Base-by-base conservation (phyloP, 2,888 invertebrate species). In the Agrilus biguttatus region DNA sequence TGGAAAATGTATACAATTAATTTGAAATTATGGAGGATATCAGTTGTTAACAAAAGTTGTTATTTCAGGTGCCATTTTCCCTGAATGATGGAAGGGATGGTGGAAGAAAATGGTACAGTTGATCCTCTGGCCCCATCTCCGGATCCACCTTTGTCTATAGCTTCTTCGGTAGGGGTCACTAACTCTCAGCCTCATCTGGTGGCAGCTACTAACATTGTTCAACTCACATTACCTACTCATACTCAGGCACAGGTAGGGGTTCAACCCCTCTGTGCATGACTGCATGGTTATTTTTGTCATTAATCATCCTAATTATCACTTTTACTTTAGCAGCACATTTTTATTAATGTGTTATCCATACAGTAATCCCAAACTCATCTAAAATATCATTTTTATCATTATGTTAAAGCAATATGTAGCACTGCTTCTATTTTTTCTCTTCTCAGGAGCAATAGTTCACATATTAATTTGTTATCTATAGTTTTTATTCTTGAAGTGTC, bases 61-160 rank as follows among this genome's bases (percentile, higher is more conserved):
- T 37, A 46, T 55, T 57, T 37, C 53, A 63, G 63, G 62, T 59
- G 54, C 51, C 55, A 48, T 51, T 51, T 63, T 65, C 61, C 65
- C 63, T 67, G 65, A 70, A 71, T 68, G 76, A 89, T 88, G 88
- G 88, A 88, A 75, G 82, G 84, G 73, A 86, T 89, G 82, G 88
- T 87, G 70, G 88, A 89, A 75, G 89, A 89, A 77, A 88, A 87
- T 68, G 86, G 86, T 61, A 73, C 73, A 64, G 68, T 70, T 60
- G 74, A 74, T 68, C 75, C 75, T 51, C 61, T 76, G 59, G 69
- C 73, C 47, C 67, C 67, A 50, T 69, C 72, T 48, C 70, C 74
- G 47, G 71, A 71, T 53, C 67, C 69, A 47, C 66, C 71, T 46
- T 67, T 71, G 40, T 70, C 71, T 43, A 71, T 74, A 51, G 71